Evolutionary conservation across 2,797 vertebrate species (phyloP).

Genomic region (Yasuhikotakia modesta): DNA sequence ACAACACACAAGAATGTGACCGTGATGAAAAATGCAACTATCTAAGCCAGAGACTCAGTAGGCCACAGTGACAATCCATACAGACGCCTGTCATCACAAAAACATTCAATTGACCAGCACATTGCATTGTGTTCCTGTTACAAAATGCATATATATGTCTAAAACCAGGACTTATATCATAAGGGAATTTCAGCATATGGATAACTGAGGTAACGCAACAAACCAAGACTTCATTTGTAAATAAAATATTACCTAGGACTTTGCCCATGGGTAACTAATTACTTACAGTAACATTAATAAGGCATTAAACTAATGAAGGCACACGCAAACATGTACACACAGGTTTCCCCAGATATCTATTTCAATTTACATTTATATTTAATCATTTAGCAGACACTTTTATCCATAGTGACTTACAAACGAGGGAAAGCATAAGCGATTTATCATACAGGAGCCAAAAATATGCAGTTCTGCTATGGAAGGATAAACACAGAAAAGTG

Average conservation of each 20-base stretch:
- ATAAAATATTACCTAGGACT: slow-evolving; percentile 42
- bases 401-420: slow-evolving; percentile 23
- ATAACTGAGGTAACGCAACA: slow-evolving; percentile 31
- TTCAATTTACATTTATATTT: slow-evolving; percentile 24
- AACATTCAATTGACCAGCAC: not conserved
- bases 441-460: slow-evolving; percentile 6
- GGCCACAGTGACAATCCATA: not conserved
- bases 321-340: slow-evolving; percentile 9
- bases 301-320: slow-evolving; percentile 19
- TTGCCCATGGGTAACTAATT: slow-evolving; percentile 41
- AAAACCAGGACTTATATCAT: not conserved
- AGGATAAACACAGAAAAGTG: not conserved
- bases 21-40: not conserved
- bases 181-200: slow-evolving; percentile 17
- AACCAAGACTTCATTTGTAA: slow-evolving; percentile 21
- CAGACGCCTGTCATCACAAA: slow-evolving; percentile 1
- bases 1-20: not conserved
- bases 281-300: slow-evolving; percentile 21
- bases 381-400: slow-evolving; percentile 12
- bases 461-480: not conserved
- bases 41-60: not conserved
- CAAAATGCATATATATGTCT: not conserved
- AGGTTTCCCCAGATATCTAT: slow-evolving; percentile 20
- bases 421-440: not conserved
- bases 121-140: not conserved